Percentiles rank a stretch among this genome's conserved stretches.
Evolutionary conservation across 2,113 vertebrate genomes (phyloP).

Genomic region (Danio rerio): DNA sequence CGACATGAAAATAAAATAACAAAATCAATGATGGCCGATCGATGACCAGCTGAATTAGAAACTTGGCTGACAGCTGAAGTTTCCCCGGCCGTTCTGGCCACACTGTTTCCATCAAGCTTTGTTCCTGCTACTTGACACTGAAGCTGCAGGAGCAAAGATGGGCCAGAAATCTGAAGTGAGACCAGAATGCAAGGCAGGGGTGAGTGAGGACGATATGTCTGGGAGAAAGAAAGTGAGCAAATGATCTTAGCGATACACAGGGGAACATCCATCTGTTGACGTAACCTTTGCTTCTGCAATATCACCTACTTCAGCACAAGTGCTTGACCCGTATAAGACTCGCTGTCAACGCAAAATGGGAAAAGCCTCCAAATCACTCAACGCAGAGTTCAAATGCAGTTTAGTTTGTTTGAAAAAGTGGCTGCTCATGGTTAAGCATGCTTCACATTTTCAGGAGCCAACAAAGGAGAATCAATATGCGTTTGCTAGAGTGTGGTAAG

Average conservation of each 20-base stretch:
- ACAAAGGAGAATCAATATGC: constrained; percentile 63
- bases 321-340: constrained; percentile 13
- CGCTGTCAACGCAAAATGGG: neutral
- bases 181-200: neutral
- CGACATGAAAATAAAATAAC: constrained; percentile 67
- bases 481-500: constrained; percentile 50
- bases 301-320: constrained; percentile 8
- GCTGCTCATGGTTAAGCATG: constrained; percentile 40
- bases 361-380: constrained; percentile 47
- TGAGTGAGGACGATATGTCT: constrained; percentile 31
- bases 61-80: constrained; percentile 52
- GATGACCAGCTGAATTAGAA: constrained; percentile 60
- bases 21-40: constrained; percentile 58
- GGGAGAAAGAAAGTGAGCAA: neutral
- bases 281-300: constrained; percentile 59
- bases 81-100: constrained; percentile 36
- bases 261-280: constrained; percentile 69
- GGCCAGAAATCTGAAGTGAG: constrained; percentile 17
- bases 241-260: constrained; percentile 14
- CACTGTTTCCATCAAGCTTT: constrained; percentile 42
- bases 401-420: constrained; percentile 50
- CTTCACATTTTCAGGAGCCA: constrained; percentile 54
- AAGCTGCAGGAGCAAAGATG: constrained; percentile 18
- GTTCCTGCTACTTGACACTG: constrained; percentile 49
- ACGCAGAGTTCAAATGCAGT: constrained; percentile 56